Percentiles rank a stretch among this genome's conserved stretches.
These are phyloP conservation scores for Cyprinodon brontotheroides DNA, from an alignment of 2,113 vertebrate species.

Conservation along the genomic window DNA sequence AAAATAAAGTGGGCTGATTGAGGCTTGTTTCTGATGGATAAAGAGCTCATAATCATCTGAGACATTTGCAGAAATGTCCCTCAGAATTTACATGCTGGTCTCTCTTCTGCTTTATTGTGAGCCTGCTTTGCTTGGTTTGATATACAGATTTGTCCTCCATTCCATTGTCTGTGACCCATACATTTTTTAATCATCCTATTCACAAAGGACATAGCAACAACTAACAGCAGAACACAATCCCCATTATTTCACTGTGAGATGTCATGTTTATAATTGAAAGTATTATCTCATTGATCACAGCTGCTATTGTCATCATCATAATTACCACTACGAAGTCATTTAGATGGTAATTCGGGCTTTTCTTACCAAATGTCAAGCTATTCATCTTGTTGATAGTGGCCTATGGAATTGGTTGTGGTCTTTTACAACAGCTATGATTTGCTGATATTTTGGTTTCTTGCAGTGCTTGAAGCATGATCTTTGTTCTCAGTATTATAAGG, in stretches of 20 bases:
- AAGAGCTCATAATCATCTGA: background rate
- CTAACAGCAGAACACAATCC: conserved; percentile 67
- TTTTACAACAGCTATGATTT: conserved; percentile 33
- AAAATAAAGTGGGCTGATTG: background rate
- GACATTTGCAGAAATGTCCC: background rate
- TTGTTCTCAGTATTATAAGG: conserved; percentile 14
- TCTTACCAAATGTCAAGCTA: conserved; percentile 49
- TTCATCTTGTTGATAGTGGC: conserved; percentile 57
- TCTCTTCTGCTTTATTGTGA: conserved; percentile 28
- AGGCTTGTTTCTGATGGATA: background rate
- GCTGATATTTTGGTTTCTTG: conserved; percentile 41
- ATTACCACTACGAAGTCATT: conserved; percentile 70
- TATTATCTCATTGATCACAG: conserved; percentile 74
- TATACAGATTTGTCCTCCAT: conserved; percentile 49
- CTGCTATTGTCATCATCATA: conserved; percentile 66
- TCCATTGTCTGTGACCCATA: conserved; percentile 59
- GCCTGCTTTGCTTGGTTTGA: conserved; percentile 49
- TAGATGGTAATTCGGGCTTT: conserved; percentile 73
- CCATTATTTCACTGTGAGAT: conserved; percentile 70
- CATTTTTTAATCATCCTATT: conserved; percentile 65
- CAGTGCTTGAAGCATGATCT: conserved; percentile 20
- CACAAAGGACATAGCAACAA: conserved; percentile 62
- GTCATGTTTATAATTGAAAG: conserved; percentile 74
- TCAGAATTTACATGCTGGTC: background rate
- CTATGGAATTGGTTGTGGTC: conserved; percentile 53